Conservation (phyloP, 2,113 vertebrate species). For the Lagopus leucura region DNA sequence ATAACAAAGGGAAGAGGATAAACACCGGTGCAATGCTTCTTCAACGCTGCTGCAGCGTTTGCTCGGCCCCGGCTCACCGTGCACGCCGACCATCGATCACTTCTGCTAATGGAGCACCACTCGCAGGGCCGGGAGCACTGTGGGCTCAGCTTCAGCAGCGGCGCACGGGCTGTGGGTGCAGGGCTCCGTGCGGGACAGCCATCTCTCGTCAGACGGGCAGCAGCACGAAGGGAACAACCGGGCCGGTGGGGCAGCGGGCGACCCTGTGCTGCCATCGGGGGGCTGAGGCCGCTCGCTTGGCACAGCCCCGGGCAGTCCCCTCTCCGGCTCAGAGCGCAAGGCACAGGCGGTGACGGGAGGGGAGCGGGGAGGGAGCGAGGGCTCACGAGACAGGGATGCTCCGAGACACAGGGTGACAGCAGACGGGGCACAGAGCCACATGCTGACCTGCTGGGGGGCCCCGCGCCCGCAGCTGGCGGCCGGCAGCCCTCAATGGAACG, state of each 20-base stretch:
- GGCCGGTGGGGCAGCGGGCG: not conserved
- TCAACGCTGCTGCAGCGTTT: constrained; percentile 1
- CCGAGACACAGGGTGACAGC: constrained; percentile 63
- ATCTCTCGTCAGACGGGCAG: constrained; percentile 14
- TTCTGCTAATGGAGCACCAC: constrained; percentile 38
- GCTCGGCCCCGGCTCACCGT: constrained; percentile 36
- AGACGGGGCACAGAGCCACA: constrained; percentile 62
- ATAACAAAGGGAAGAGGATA: not conserved
- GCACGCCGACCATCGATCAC: constrained; percentile 15
- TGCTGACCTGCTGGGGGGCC: constrained; percentile 74
- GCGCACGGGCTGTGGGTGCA: not conserved
- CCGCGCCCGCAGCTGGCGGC: not conserved
- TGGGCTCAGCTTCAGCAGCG: not conserved
- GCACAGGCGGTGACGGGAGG: constrained; percentile 46
- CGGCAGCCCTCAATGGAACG: constrained; percentile 86
- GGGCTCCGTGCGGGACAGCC: not conserved
- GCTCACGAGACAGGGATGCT: constrained; percentile 16
- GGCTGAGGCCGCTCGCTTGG: not conserved
- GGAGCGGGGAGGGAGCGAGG: constrained; percentile 28
- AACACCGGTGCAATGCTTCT: constrained; percentile 17
- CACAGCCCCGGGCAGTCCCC: too few species aligned
- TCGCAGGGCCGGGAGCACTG: not conserved
- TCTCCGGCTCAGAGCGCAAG: not conserved
- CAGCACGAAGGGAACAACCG: not conserved
- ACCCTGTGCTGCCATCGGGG: not conserved